phyloP scores from a whole-genome alignment of 37 sponge, comb jelly and placozoan species.

The Agelas oroides region DNA sequence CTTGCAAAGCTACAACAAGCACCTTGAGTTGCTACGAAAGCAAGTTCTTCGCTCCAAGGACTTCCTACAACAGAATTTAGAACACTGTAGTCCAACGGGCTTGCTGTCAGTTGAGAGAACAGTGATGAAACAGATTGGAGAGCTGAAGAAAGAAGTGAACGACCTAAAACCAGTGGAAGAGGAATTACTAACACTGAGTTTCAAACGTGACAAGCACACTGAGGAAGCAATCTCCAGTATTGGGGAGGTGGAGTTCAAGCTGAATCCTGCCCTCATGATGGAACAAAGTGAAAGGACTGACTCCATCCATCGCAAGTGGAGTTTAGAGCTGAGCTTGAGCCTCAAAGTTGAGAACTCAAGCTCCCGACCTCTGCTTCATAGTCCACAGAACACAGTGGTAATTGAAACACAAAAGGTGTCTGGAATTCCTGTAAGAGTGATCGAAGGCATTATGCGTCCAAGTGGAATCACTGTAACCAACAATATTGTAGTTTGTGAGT shows the following conservation, averaged over 20 bases:
- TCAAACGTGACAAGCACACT: too few species aligned
- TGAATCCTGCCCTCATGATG: too few species aligned
- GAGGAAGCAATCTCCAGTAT: too few species aligned
- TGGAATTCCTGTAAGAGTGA: slow-evolving; percentile 21
- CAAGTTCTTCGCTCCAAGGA: not conserved
- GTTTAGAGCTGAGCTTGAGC: too few species aligned
- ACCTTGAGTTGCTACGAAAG: not conserved
- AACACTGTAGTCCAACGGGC: not conserved
- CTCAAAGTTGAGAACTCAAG: too few species aligned
- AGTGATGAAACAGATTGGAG: not conserved
- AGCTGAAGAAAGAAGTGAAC: too few species aligned
- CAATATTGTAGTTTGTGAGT: slow-evolving; percentile 19
- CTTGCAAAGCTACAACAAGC: not conserved
- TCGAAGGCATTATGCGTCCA: slow-evolving; percentile 9
- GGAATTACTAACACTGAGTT: too few species aligned
- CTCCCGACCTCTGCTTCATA: too few species aligned
- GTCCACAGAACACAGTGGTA: not conserved
- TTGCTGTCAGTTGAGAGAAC: slow-evolving; percentile 12
- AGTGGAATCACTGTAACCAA: slow-evolving; percentile 8
- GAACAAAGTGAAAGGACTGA: too few species aligned
- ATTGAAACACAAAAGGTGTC: slow-evolving; percentile 13
- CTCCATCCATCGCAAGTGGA: too few species aligned
- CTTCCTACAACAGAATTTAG: slow-evolving; percentile 15
- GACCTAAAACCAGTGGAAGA: too few species aligned
- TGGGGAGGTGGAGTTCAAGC: too few species aligned